Evolutionary conservation across 2,797 vertebrate genomes (phyloP).

Genomic region (Galaxias olidus): DNA sequence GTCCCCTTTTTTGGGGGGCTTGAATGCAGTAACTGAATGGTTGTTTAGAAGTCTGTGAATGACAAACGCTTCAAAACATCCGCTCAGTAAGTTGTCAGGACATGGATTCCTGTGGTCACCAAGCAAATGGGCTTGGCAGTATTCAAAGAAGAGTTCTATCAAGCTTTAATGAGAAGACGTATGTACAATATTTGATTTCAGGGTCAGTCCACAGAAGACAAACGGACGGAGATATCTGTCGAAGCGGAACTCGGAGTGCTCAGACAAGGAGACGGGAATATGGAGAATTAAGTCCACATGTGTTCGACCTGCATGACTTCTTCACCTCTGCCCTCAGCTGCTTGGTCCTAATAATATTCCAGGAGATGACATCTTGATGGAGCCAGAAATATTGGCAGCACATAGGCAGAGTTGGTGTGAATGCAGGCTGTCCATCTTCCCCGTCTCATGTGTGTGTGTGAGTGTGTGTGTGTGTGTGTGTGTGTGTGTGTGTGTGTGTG

Average conservation of each 20-base stretch:
- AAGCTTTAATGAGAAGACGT: slow-evolving; percentile 30
- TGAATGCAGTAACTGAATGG: slow-evolving; percentile 34
- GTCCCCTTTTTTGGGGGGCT: slow-evolving; percentile 31
- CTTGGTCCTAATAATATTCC: slow-evolving; percentile 43
- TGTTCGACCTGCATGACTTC: slow-evolving; percentile 25
- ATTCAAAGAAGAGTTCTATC: slow-evolving; percentile 53
- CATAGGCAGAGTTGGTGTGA: slow-evolving; percentile 42
- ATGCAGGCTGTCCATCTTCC: slow-evolving; percentile 50
- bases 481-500: too few species aligned
- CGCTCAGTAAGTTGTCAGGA: slow-evolving; percentile 35
- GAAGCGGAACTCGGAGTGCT: slow-evolving; percentile 15
- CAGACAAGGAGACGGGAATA: slow-evolving; percentile 3
- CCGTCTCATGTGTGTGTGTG: slow-evolving; percentile 42
- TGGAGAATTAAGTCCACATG: too few species aligned
- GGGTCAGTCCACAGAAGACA: neutral
- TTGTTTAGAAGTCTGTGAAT: too few species aligned
- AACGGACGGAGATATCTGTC: slow-evolving; percentile 45
- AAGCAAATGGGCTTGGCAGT: slow-evolving; percentile 12
- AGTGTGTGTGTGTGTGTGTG: too few species aligned
- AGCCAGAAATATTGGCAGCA: slow-evolving; percentile 28
- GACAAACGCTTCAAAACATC: too few species aligned
- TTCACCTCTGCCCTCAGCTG: slow-evolving; percentile 42
- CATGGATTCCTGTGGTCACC: slow-evolving; percentile 42
- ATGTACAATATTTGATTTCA: neutral
- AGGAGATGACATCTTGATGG: slow-evolving; percentile 31